Percentiles rank a stretch among this genome's conserved stretches.
These are phyloP conservation scores for Apamea sordens DNA, from an alignment of 2,888 invertebrate species.

Conservation along the genomic window DNA sequence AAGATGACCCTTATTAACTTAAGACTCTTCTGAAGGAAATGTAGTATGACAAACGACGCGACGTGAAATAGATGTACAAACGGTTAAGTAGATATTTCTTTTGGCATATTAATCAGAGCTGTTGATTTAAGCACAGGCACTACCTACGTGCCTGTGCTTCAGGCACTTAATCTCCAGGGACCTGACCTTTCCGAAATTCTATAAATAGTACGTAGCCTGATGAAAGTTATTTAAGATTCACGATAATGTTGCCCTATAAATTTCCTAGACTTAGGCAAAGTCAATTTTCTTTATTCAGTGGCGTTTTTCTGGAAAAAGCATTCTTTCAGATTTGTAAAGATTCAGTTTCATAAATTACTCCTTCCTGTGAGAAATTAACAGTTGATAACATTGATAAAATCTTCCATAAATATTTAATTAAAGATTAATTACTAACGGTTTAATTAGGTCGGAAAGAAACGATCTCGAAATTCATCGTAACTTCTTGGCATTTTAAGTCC, in stretches of 20 bases:
- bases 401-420: neutral
- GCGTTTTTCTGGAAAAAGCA: neutral
- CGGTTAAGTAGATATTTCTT: neutral
- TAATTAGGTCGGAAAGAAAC: neutral
- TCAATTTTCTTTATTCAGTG: slow-evolving; percentile 8
- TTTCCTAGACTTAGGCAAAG: neutral
- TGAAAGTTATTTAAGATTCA: slow-evolving; percentile 17
- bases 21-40: neutral
- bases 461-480: slow-evolving; percentile 6
- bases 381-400: neutral
- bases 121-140: slow-evolving; percentile 3
- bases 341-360: neutral
- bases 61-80: neutral
- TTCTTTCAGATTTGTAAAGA: slow-evolving; percentile 2
- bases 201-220: slow-evolving; percentile 27
- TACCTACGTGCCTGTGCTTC: neutral
- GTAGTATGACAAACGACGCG: neutral
- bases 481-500: neutral
- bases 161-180: slow-evolving; percentile 15
- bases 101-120: slow-evolving; percentile 10
- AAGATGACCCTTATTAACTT: neutral
- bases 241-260: slow-evolving; percentile 13
- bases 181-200: slow-evolving; percentile 30
- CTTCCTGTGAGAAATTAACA: neutral
- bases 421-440: neutral